Conservation (phyloP, 1,140 invertebrate genomes). For the Pseudomyrmex flavicornis region DNA sequence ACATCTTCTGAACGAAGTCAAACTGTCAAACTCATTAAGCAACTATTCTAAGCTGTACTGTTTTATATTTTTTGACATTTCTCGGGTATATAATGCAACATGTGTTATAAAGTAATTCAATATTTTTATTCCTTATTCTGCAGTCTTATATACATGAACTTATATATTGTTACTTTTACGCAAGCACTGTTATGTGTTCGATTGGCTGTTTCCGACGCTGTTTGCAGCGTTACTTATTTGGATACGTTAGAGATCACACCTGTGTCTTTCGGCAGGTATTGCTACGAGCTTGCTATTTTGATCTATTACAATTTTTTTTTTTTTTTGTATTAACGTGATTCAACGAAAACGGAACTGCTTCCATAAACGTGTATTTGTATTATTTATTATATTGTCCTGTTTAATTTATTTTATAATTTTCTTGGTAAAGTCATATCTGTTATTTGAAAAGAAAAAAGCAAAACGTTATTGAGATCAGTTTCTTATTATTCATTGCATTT, state of each 20-base stretch:
- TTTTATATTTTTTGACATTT: too few species aligned
- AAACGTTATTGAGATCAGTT: conserved; percentile 27
- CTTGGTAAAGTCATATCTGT: conserved; percentile 48
- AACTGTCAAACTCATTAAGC: too few species aligned
- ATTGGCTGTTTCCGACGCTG: conserved; percentile 75
- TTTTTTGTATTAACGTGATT: conserved; percentile 66
- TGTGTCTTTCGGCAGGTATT: conserved; percentile 26
- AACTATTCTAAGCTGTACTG: too few species aligned
- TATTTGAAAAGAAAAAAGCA: conserved; percentile 31
- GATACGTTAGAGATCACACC: conserved; percentile 54
- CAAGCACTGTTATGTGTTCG: conserved; percentile 77
- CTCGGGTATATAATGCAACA: too few species aligned
- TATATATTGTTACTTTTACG: conserved; percentile 68
- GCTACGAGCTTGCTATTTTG: conserved; percentile 62
- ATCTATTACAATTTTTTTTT: too few species aligned
- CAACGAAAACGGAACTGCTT: conserved; percentile 43
- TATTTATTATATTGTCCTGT: conserved; percentile 62
- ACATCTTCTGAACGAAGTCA: too few species aligned
- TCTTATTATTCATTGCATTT: conserved; percentile 63
- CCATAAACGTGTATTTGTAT: conserved; percentile 60
- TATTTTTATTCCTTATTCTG: conserved; percentile 70
- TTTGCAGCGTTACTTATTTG: conserved; percentile 76
- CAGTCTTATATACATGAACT: conserved; percentile 63
- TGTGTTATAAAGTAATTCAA: not conserved
- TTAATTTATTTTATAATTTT: conserved; percentile 59